Percentiles rank a stretch among this genome's conserved stretches.
phyloP scores from a whole-genome alignment of 2,797 vertebrate species.

The Falco biarmicus region DNA sequence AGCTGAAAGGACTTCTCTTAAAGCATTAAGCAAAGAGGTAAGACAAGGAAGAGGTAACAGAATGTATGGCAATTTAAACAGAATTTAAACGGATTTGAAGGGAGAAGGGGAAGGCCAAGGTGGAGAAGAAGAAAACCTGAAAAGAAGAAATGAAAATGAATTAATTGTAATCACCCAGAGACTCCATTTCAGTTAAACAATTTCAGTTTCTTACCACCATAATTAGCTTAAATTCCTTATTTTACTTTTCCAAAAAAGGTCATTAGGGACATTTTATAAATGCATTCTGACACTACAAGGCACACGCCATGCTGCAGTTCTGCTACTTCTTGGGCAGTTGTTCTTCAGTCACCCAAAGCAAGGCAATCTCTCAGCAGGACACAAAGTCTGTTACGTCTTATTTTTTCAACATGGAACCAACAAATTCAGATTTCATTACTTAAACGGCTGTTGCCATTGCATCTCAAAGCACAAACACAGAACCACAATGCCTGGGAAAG shows the following conservation, averaged over 20 bases:
- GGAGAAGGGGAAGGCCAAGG: conserved; percentile 39
- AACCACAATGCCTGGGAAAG: not conserved
- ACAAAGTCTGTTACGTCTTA: not conserved
- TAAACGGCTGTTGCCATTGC: not conserved
- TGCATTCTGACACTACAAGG: not conserved
- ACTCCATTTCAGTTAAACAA: not conserved
- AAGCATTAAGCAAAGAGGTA: conserved; percentile 16
- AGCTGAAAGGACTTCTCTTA: conserved; percentile 59
- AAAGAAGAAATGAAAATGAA: conserved; percentile 66
- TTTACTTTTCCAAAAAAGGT: not conserved
- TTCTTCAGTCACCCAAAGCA: not conserved
- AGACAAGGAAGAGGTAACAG: conserved; percentile 30
- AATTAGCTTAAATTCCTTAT: not conserved
- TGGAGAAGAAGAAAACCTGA: conserved; percentile 62
- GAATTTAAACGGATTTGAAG: not conserved
- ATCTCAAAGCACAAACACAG: not conserved
- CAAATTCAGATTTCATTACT: conserved; percentile 1
- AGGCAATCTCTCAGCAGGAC: not conserved
- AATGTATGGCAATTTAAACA: not conserved
- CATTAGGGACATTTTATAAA: not conserved
- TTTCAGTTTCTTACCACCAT: not conserved
- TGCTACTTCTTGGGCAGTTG: not conserved
- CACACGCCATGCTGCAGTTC: not conserved
- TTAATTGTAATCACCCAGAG: conserved; percentile 43
- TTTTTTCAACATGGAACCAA: not conserved